These are phyloP conservation scores for Perizoma flavofasciatum DNA, from an alignment of 2,888 invertebrate species.

Conservation along the genomic window DNA sequence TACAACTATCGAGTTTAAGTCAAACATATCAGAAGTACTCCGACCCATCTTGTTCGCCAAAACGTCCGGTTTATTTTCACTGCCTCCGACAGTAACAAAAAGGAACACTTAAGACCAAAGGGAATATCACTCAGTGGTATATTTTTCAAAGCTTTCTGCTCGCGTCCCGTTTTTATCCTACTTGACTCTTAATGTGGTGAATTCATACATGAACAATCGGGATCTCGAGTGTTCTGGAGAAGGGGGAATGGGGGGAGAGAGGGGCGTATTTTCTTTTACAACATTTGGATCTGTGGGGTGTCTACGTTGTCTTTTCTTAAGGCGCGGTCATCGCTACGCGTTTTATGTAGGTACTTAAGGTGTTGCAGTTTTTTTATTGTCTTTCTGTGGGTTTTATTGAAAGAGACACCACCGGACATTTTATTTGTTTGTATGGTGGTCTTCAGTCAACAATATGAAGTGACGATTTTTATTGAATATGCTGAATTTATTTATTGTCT, in stretches of 20 bases:
- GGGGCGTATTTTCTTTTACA: constrained; percentile 65
- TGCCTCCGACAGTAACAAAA: constrained; percentile 40
- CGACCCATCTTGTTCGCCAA: constrained; percentile 12
- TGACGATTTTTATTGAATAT: background rate
- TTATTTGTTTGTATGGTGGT: background rate
- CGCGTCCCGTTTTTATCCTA: constrained; percentile 83
- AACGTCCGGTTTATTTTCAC: constrained; percentile 33
- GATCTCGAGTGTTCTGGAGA: constrained; percentile 65
- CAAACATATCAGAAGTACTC: background rate
- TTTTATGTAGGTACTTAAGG: constrained; percentile 36
- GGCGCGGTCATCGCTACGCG: constrained; percentile 43
- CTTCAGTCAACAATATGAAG: background rate
- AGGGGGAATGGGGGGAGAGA: constrained; percentile 39
- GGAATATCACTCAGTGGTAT: constrained; percentile 75
- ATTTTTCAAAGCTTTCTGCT: constrained; percentile 71
- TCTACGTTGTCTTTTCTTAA: constrained; percentile 44
- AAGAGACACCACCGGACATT: constrained; percentile 6
- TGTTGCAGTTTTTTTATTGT: constrained; percentile 27
- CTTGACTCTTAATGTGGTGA: constrained; percentile 88
- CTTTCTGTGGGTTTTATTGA: constrained; percentile 18
- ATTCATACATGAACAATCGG: constrained; percentile 88
- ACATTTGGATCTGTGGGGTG: constrained; percentile 56
- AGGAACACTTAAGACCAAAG: constrained; percentile 44
- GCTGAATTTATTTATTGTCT: too few relatives aligned
- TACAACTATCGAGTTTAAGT: background rate